phyloP scores from a whole-genome alignment of 1,140 invertebrate genomes.

The Wasmannia auropunctata region DNA sequence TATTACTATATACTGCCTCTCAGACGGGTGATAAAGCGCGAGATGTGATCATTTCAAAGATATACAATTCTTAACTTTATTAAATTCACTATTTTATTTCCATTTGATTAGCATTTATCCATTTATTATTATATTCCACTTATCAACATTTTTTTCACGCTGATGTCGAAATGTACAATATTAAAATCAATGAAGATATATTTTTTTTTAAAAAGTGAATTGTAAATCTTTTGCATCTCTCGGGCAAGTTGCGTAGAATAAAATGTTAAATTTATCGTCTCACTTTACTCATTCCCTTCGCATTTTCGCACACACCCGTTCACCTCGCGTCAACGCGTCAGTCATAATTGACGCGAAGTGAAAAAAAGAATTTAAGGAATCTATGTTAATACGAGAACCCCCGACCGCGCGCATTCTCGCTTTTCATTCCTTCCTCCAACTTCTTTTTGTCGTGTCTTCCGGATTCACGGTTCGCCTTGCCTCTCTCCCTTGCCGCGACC shows the following conservation, averaged over 20 bases:
- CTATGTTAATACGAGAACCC: constrained; percentile 21
- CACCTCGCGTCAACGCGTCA: not conserved
- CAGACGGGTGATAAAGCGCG: not conserved
- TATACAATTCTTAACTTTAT: not conserved
- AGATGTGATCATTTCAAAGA: not conserved
- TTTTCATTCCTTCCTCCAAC: constrained; percentile 40
- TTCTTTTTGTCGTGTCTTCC: constrained; percentile 56
- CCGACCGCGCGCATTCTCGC: constrained; percentile 44
- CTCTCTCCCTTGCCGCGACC: not conserved
- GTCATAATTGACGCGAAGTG: constrained; percentile 36
- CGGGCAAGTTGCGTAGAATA: not conserved
- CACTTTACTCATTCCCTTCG: not conserved
- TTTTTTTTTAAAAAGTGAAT: not conserved
- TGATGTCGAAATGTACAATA: not conserved
- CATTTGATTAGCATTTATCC: no score
- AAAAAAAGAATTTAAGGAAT: constrained; percentile 43
- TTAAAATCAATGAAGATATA: not conserved
- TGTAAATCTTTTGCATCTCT: not conserved
- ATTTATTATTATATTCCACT: no score
- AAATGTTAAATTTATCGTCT: not conserved
- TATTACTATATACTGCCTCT: not conserved
- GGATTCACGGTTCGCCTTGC: constrained; percentile 54
- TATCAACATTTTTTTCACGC: not conserved
- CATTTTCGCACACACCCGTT: not conserved
- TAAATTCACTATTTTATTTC: no score